Evolutionary conservation across 1,140 invertebrate species (phyloP).

Genomic region (Drosophila obscura): DNA sequence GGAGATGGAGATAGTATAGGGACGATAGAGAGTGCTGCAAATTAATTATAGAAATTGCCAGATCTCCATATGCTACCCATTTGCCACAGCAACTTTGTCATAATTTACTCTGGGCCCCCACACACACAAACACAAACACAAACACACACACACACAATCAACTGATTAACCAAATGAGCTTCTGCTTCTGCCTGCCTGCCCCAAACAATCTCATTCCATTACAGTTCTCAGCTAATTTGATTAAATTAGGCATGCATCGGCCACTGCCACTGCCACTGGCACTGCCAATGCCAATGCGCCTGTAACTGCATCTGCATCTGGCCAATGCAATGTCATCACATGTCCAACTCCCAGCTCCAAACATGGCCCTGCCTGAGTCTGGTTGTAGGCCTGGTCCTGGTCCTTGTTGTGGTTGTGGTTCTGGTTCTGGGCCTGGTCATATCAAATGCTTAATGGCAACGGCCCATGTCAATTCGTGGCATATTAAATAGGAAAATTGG

Average conservation of each 20-base stretch:
- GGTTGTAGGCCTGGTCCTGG: neutral
- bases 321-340: conserved; percentile 63
- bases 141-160: conserved; percentile 42
- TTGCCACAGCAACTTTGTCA: conserved; percentile 57
- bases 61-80: conserved; percentile 28
- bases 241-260: conserved; percentile 65
- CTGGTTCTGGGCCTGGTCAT: conserved; percentile 48
- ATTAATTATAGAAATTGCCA: conserved; percentile 74
- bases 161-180: conserved; percentile 72
- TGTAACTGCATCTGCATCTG: conserved; percentile 42
- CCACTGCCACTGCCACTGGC: conserved; percentile 15
- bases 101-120: conserved; percentile 64
- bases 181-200: conserved; percentile 25
- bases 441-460: conserved; percentile 78
- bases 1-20: neutral
- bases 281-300: conserved; percentile 15
- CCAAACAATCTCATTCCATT: conserved; percentile 42
- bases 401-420: neutral
- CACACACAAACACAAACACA: neutral
- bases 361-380: conserved; percentile 23
- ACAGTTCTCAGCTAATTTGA: conserved; percentile 77
- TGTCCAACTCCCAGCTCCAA: conserved; percentile 47
- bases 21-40: conserved; percentile 12
- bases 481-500: conserved; percentile 81
- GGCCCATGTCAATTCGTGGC: conserved; percentile 79